Base-by-base conservation (phyloP, 2,888 invertebrate genomes). In the Ceraclea dissimilis region DNA sequence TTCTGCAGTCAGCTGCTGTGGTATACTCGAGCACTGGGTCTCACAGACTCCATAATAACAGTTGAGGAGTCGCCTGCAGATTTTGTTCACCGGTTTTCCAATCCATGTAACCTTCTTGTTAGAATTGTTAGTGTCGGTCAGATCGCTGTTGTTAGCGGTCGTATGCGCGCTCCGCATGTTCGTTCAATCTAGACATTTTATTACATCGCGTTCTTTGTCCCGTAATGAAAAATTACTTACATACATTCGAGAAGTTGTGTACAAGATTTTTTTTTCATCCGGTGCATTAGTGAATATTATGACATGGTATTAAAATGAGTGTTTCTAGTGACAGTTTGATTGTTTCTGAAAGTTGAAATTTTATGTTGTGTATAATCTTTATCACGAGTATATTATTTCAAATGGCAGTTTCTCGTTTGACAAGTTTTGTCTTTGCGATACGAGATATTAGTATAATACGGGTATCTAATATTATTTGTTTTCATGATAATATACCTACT, bases 1-100 rank as follows among this genome's bases (percentile, higher is more conserved):
- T 51, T 46, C 53, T 51, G 53, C 51, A 47, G 54, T 58, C 58
- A 58, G 58, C 58, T 58, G 58, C 22, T 39, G 39, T 55, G 44
- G 21, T 33, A 47, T 51, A 49, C 46, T 56, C 56, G 51, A 56
- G 51, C 56, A 48, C 21, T 51, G 51, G 54, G 57, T 57, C 49
- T 49, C 49, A 26, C 44, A 51, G 51, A 44, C 52, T 53, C 48
- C 48, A 18, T 49, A 11, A n/a, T n/a, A 50, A 50, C 44, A 5
- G 49, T 49, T 47, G 39, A 31, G 20, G 34, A 50, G 50, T 49
- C 18, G 49, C 50, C 43, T 53, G 43, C 53, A 54, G 53, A 51
- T 54, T 57, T 57, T 18, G 31, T 50, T 53, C 57, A 21, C 53
- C 49, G 53, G 54, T 51, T 51, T 54, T 53, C 47, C 44, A 39